A percentile compares a stretch with the other conserved stretches of the same genome.
Evolutionary conservation across 2,113 vertebrate species (phyloP).

Genomic region (Engraulis encrasicolus): DNA sequence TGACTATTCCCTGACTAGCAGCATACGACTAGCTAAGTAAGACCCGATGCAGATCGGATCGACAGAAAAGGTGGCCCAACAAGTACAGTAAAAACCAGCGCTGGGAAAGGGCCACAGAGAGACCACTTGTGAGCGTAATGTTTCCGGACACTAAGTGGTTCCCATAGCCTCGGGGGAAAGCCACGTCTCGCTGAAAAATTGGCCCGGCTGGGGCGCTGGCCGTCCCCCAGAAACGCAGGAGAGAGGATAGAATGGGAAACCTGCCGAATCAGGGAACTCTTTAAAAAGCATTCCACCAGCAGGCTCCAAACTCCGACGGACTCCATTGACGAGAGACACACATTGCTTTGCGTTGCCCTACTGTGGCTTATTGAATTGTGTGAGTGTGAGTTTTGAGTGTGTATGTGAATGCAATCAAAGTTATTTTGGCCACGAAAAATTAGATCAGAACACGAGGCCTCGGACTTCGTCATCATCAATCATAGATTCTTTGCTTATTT

Average conservation of each 20-base stretch:
- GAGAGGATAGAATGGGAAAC: no score
- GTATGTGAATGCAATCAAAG: neutral
- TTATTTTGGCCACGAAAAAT: neutral
- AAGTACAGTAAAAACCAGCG: slow-evolving; percentile 6
- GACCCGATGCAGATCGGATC: neutral
- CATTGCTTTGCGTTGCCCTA: no score
- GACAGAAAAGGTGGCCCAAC: neutral
- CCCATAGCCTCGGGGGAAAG: neutral
- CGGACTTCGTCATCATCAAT: neutral
- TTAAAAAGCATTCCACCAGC: neutral
- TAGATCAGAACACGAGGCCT: neutral
- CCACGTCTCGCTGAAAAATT: neutral
- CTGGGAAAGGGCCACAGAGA: neutral
- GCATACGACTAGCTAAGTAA: neutral
- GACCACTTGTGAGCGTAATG: neutral
- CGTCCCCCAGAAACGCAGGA: neutral
- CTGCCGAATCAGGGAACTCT: slow-evolving; percentile 6
- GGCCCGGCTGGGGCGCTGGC: neutral
- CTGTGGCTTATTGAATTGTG: neutral
- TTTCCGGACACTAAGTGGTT: neutral
- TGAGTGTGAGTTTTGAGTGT: no score
- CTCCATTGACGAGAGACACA: no score
- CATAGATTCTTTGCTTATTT: neutral
- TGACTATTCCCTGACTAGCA: neutral
- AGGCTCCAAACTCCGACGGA: no score